Evolutionary conservation across 2,888 invertebrate species (phyloP), one percentile per base, ranked within the genome.

Genomic region (Morpho achilles): DNA sequence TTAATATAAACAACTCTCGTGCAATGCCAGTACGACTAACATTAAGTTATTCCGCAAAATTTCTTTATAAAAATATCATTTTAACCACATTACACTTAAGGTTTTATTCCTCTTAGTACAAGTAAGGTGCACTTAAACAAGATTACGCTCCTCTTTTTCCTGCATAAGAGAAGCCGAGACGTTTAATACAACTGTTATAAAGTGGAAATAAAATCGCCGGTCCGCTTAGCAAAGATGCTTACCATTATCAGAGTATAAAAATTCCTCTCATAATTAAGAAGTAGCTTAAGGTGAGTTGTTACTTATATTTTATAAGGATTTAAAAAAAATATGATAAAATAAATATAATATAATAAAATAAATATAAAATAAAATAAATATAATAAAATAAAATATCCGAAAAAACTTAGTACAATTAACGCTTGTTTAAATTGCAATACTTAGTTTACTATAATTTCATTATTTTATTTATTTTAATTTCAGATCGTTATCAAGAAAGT

Each of bases 211-310:
- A 74, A 80, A 80, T 80, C 75, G 77, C 77, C 75, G 66, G 76
- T 76, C 74, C 79, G 77, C 75, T 80, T 79, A 79, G 75, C 71
- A 74, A 69, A 74, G 75, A 80, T 79, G 79, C 79, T 80, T 77
- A 78, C 80, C 79, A 80, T 81, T 79, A 81, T 67, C 69, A 58
- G 74, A 71, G 72, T 77, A 78, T 83, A 80, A 84, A 84, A 82
- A 74, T 74, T 80, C 80, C 69, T 75, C 75, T 77, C 80, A 79
- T 82, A 81, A 86, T 87, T 84, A 86, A 87, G 79, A 77, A 79
- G 82, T 80, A 76, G 75, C 53, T 53, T 53, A 53, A 53, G 53
- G 53, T 16, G 53, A 47, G 39, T 43, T 43, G n/a, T 32, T 32
- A 32, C 1, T 32, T 32, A 32, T 32, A 32, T 32, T 32, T 32